phyloP scores from a whole-genome alignment of 2,888 invertebrate species.

The Drosophila koepferae region DNA sequence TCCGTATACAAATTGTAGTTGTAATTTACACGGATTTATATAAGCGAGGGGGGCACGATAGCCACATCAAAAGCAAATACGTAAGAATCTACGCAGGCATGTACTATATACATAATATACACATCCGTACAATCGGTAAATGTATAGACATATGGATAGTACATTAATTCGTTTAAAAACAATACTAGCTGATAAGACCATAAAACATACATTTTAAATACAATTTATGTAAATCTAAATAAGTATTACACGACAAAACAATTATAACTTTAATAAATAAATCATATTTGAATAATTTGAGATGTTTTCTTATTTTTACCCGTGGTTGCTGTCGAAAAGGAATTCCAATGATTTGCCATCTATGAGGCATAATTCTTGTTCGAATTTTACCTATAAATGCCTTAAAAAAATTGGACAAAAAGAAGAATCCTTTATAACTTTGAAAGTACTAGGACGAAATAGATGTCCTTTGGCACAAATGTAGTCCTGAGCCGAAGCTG shows the following conservation, averaged over 20 bases:
- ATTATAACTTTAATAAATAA: constrained; percentile 68
- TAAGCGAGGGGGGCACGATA: constrained; percentile 37
- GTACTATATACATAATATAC: constrained; percentile 43
- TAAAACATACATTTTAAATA: constrained; percentile 56
- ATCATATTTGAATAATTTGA: constrained; percentile 61
- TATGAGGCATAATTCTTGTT: neutral
- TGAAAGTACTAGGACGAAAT: neutral
- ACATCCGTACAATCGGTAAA: constrained; percentile 28
- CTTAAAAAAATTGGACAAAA: neutral
- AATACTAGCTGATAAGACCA: constrained; percentile 54
- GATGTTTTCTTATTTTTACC: neutral
- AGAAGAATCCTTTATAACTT: neutral
- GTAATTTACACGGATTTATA: constrained; percentile 66
- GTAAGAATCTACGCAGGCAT: constrained; percentile 67
- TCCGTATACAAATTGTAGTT: constrained; percentile 68
- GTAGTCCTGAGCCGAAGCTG: neutral
- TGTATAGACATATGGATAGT: constrained; percentile 33
- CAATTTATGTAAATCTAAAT: constrained; percentile 69
- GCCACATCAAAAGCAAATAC: constrained; percentile 60
- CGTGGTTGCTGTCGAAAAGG: neutral
- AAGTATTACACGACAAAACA: constrained; percentile 63
- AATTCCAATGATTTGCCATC: neutral
- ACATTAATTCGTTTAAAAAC: constrained; percentile 54
- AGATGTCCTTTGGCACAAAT: neutral
- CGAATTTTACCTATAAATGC: neutral